Evolutionary conservation across 2,888 invertebrate species (phyloP).

Genomic region (Epinotia ramella): DNA sequence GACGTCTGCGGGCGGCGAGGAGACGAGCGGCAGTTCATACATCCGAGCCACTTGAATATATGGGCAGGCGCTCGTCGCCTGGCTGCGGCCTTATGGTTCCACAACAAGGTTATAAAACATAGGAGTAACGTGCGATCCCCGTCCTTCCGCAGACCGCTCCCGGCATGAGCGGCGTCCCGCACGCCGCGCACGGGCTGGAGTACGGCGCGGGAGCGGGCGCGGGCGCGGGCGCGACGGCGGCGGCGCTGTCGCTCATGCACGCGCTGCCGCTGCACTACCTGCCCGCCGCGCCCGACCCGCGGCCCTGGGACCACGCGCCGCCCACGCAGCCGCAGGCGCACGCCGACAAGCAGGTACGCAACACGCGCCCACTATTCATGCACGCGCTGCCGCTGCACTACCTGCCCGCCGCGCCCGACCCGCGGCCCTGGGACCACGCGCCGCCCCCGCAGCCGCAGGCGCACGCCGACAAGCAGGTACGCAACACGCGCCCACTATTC

Average conservation of each 20-base stretch:
- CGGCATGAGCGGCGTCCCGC: slow-evolving; percentile 47
- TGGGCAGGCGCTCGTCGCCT: no score
- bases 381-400: slow-evolving; percentile 80
- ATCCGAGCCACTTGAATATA: no score
- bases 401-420: slow-evolving; percentile 63
- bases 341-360: slow-evolving; percentile 64
- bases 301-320: slow-evolving; percentile 49
- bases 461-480: slow-evolving; percentile 58
- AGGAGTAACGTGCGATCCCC: not conserved
- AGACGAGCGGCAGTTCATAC: no score
- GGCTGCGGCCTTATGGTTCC: no score
- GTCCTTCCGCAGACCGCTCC: slow-evolving; percentile 2
- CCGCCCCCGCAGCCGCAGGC: slow-evolving; percentile 60
- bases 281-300: slow-evolving; percentile 57
- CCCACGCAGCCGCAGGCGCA: slow-evolving; percentile 58
- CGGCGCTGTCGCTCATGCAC: slow-evolving; percentile 76
- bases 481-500: slow-evolving; percentile 61
- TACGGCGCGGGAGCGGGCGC: slow-evolving; percentile 46
- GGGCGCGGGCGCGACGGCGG: slow-evolving; percentile 52
- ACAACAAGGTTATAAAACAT: no score
- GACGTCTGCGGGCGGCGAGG: no score
- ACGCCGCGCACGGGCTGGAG: slow-evolving; percentile 47
- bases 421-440: slow-evolving; percentile 46
- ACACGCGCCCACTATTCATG: slow-evolving; percentile 63
- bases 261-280: slow-evolving; percentile 79